Percentiles rank a stretch among this genome's conserved stretches.
phyloP scores from a whole-genome alignment of 1,140 invertebrate genomes.

The Drosophila pachea region DNA sequence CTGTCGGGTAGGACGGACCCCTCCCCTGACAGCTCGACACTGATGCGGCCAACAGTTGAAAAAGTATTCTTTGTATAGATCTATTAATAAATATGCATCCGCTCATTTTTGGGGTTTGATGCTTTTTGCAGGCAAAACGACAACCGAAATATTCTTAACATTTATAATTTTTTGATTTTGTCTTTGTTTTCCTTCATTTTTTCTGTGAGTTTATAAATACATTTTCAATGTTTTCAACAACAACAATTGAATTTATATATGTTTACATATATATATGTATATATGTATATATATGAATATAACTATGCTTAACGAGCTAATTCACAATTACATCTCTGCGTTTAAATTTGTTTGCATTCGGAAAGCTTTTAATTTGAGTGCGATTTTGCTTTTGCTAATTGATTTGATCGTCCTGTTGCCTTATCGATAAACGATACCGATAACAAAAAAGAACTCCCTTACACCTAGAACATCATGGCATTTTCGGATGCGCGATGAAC shows the following conservation, averaged over 20 bases:
- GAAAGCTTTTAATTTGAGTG: slow-evolving; percentile 32
- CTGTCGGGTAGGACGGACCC: slow-evolving; percentile 2
- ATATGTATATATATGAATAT: slow-evolving; percentile 47
- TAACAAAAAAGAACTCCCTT: slow-evolving; percentile 7
- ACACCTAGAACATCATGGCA: not conserved
- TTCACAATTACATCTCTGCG: slow-evolving; percentile 59
- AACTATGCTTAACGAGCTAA: slow-evolving; percentile 64
- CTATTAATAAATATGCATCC: slow-evolving; percentile 22
- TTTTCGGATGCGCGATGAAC: not conserved
- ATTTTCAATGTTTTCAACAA: slow-evolving; percentile 57
- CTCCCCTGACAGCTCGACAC: not conserved
- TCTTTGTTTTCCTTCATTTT: slow-evolving; percentile 14
- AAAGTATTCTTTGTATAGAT: slow-evolving; percentile 3
- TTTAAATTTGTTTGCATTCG: slow-evolving; percentile 21
- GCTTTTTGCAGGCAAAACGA: slow-evolving; percentile 23
- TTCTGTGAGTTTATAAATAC: slow-evolving; percentile 54
- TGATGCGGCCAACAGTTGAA: slow-evolving; percentile 15
- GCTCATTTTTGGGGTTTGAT: slow-evolving; percentile 1
- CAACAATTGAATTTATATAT: slow-evolving; percentile 54
- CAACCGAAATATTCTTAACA: slow-evolving; percentile 52
- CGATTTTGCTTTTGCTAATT: slow-evolving; percentile 13
- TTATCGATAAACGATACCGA: slow-evolving; percentile 9
- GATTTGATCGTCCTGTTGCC: slow-evolving; percentile 26
- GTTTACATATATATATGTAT: slow-evolving; percentile 6
- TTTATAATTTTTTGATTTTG: slow-evolving; percentile 38